Base-by-base conservation (phyloP, 2,888 invertebrate genomes). In the Crepidodera aurea region DNA sequence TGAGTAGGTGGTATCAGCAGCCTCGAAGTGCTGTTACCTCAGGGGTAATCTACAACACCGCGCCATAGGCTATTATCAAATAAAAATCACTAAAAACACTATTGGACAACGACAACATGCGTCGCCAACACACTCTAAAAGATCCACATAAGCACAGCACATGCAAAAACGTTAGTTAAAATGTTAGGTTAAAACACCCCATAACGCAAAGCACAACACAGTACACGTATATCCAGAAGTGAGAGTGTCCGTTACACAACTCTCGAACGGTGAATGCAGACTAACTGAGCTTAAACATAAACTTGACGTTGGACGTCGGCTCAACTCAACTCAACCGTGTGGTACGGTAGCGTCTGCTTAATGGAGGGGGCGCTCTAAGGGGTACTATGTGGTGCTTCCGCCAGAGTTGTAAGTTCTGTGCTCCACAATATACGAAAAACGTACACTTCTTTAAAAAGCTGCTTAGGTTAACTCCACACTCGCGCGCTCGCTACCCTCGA, bases 21-120 rank as follows among this genome's bases (percentile, higher is more conserved):
- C 78, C 75, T 75, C 75, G 72, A 70, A 73, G 75, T 75, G 77
- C 77, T 79, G 81, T 81, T 81, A 81, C 80, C 80, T 81, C 78
- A 79, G 71, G 75, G 78, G 76, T 73, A 74, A 77, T 78, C 79
- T 79, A 78, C 76, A 79, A 79, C 75, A 78, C 77, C 77, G 76
- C 79, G 81, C 81, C 81, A 81, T 81, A 81, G 78, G 79, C 75
- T 77, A 73, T 73, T 72, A 70, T 71, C 57, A 63, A 71, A 71
- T 46, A 16, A 51, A 62, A 57, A 46, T 67, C 65, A 57, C 55
- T 67, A 65, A 66, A 65, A 44, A 59, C 60, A 61, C 59, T 59
- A 59, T 59, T 66, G 58, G 66, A 67, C 69, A 70, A 72, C 70
- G 66, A 70, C 57, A 66, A 63, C 56, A 59, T 60, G 57, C 57